A percentile compares a stretch with the other conserved stretches of the same genome.
These are phyloP conservation scores for Aporophyla nigra DNA, from an alignment of 2,888 invertebrate genomes.

Conservation along the genomic window DNA sequence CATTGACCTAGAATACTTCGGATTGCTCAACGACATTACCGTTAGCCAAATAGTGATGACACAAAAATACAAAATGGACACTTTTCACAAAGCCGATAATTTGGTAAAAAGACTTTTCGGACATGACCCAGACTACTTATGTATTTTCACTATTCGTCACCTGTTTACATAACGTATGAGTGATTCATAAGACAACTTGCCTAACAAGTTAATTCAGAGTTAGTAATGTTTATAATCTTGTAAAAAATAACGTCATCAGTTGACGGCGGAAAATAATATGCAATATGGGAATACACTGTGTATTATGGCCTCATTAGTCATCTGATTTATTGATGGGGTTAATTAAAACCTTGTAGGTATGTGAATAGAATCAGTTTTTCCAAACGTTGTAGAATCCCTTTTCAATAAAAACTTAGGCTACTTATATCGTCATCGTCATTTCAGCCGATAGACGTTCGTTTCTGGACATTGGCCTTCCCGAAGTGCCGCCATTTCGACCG, in stretches of 20 bases:
- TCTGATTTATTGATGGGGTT: constrained; percentile 14
- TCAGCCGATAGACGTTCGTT: no score
- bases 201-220: constrained; percentile 47
- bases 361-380: background rate
- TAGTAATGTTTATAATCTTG: constrained; percentile 38
- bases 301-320: constrained; percentile 37
- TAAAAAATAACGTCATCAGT: constrained; percentile 48
- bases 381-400: background rate
- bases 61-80: constrained; percentile 35
- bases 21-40: constrained; percentile 48
- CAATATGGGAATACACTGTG: constrained; percentile 58
- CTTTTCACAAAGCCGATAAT: constrained; percentile 51
- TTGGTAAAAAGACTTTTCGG: constrained; percentile 58
- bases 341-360: background rate
- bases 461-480: no score
- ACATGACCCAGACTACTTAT: constrained; percentile 63
- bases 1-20: constrained; percentile 54
- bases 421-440: no score
- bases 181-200: constrained; percentile 59
- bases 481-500: no score
- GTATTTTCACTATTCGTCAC: constrained; percentile 77
- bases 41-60: constrained; percentile 43
- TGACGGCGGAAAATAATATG: constrained; percentile 44
- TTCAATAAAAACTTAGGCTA: background rate
- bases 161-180: constrained; percentile 75